Percentiles rank a stretch among this genome's conserved stretches.
These are phyloP conservation scores for Ictalurus furcatus DNA, from an alignment of 2,113 vertebrate genomes.

Conservation along the genomic window DNA sequence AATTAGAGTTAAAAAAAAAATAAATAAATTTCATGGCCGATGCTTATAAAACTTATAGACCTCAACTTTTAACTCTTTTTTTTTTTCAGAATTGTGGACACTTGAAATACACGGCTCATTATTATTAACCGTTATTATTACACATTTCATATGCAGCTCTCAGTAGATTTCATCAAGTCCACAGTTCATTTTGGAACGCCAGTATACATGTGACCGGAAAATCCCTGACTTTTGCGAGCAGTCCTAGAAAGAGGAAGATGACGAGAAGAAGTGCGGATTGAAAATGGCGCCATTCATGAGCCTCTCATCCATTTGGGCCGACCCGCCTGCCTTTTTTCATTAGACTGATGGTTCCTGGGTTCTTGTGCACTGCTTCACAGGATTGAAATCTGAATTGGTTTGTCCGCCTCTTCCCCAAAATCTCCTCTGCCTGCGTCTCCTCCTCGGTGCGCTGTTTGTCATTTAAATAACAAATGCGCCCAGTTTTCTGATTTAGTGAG, in stretches of 20 bases:
- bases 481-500: conserved; percentile 77
- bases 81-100: background rate
- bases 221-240: background rate
- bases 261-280: conserved; percentile 48
- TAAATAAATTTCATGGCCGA: background rate
- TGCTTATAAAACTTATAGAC: background rate
- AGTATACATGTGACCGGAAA: conserved; percentile 25
- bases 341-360: conserved; percentile 66
- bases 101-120: background rate
- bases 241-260: conserved; percentile 35
- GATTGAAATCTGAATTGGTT: conserved; percentile 79
- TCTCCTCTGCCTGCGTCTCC: conserved; percentile 58
- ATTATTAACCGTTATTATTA: background rate
- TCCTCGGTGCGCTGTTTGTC: conserved; percentile 69
- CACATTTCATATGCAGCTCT: background rate
- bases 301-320: conserved; percentile 53
- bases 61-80: too few species aligned
- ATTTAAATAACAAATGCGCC: conserved; percentile 81
- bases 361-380: conserved; percentile 59
- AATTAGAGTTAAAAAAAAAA: background rate
- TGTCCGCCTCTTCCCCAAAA: conserved; percentile 68
- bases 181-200: background rate
- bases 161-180: background rate
- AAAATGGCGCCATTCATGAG: conserved; percentile 51
- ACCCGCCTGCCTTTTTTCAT: conserved; percentile 72